Conservation (phyloP, 2,797 vertebrate genomes). For the Leptodactylus fallax region DNA sequence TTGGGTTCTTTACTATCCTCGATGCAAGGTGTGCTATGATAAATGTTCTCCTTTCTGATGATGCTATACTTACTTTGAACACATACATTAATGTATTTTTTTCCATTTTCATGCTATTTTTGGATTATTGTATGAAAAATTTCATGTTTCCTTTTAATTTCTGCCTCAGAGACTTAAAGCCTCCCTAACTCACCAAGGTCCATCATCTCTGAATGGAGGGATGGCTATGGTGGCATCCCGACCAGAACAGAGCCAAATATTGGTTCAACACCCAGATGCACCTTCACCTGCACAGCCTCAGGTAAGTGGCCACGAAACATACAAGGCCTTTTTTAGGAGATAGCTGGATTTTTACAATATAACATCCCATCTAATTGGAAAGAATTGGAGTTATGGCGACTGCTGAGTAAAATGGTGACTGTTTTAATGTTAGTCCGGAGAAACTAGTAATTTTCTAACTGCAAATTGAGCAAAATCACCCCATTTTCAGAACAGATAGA, state of each 20-base stretch:
- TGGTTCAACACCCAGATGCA: slow-evolving; percentile 90
- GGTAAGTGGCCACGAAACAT: slow-evolving; percentile 72
- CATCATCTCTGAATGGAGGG: slow-evolving; percentile 83
- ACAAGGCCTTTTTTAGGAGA: too few relatives aligned
- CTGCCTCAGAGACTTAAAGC: slow-evolving; percentile 89
- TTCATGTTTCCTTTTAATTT: neutral
- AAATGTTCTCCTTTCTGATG: too few relatives aligned
- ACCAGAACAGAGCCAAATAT: slow-evolving; percentile 90
- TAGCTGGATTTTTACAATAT: neutral
- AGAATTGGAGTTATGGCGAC: too few relatives aligned
- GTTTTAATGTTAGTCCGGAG: too few relatives aligned
- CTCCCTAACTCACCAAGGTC: slow-evolving; percentile 87
- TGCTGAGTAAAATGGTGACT: too few relatives aligned
- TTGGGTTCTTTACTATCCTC: too few relatives aligned
- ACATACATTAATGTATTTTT: too few relatives aligned
- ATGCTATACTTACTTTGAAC: neutral
- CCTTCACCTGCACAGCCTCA: slow-evolving; percentile 94
- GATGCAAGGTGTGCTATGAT: too few relatives aligned
- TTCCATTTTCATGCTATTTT: neutral
- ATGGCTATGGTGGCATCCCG: slow-evolving; percentile 89
- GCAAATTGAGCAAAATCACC: too few relatives aligned
- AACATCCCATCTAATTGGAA: neutral
- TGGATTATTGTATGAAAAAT: neutral
- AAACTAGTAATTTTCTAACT: too few relatives aligned
- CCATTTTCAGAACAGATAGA: too few relatives aligned